A percentile compares a stretch with the other conserved stretches of the same genome.
Evolutionary conservation across 2,113 vertebrate species (phyloP).

Genomic region (Chloroceryle aenea): DNA sequence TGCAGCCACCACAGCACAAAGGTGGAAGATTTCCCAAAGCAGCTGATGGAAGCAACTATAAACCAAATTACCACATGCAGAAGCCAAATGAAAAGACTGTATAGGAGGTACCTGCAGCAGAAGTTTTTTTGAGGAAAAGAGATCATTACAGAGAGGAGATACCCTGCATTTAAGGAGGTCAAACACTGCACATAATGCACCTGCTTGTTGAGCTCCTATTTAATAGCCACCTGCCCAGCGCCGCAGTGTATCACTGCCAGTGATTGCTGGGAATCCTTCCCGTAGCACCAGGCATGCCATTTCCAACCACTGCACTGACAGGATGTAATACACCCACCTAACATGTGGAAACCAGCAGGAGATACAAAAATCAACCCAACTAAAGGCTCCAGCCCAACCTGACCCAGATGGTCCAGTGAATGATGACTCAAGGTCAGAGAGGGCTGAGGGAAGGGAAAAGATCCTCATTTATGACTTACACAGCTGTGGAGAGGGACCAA

Average conservation of each 20-base stretch:
- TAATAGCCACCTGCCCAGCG: not conserved
- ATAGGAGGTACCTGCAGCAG: not conserved
- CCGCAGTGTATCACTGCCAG: not conserved
- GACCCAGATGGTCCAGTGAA: not conserved
- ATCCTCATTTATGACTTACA: not conserved
- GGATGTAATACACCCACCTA: not conserved
- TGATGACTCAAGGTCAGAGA: not conserved
- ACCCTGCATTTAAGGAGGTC: not conserved
- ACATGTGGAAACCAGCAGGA: not conserved
- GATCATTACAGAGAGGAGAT: not conserved
- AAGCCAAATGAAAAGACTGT: conserved; percentile 27
- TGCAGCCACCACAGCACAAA: not conserved
- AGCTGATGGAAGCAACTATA: conserved; percentile 29
- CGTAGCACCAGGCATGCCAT: rapidly evolving
- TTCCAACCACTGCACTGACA: not conserved
- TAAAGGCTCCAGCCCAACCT: not conserved
- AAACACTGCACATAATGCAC: not conserved
- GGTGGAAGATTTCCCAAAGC: conserved; percentile 49
- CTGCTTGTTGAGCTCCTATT: not conserved
- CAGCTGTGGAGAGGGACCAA: not conserved
- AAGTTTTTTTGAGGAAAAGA: not conserved
- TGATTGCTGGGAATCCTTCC: not conserved
- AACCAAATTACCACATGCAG: conserved; percentile 11
- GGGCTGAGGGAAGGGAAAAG: not conserved
- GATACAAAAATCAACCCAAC: not conserved